Evolutionary conservation across 2,113 vertebrate species (phyloP), one percentile per base, ranked within the genome.

Genomic region (Gobiocypris rarus): DNA sequence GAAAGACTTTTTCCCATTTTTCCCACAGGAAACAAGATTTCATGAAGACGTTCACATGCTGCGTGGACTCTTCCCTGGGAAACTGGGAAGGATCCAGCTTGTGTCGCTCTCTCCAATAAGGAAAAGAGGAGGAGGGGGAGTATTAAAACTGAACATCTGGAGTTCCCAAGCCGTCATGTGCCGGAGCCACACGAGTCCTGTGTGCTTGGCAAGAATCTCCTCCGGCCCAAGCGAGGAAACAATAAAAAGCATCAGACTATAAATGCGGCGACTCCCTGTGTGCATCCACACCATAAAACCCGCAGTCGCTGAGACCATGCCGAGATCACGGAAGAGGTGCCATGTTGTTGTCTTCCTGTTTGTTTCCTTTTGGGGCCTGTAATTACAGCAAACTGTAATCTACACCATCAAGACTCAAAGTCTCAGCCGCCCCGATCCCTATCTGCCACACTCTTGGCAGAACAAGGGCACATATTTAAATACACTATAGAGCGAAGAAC

Each of bases 341-440:
- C 77, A 65, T 90, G 87, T 89, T 91, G 82, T 88, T 82, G 71
- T 90, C 88, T 88, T 85, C 88, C 9, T 75, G 75, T 45, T 73
- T 50, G 58, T 86, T 80, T 89, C 89, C 82, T 89, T 73, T 9
- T 81, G 84, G 88, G 88, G 10, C 54, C 58, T 67, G 2, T 86
- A 90, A 87, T 82, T 82, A 4, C 69, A 54, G 76, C 58, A 85
- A 10, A 43, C 61, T 88, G 58, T 86, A 86, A 45, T 86, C 50
- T 22, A 58, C 54, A 76, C 71, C 71, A 74, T 74, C 45, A 48
- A 31, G 14, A 11, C n/a, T 34, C 38, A 5, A 69, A 52, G 71
- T 81, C 63, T 88, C 85, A 75, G 85, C 88, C 88, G 75, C 89
- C 89, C 90, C 86, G 91, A 93, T 93, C 86, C 52, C 91, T 91